Evolutionary conservation across 2,797 vertebrate species (phyloP).

Genomic region (Mastacembelus armatus): DNA sequence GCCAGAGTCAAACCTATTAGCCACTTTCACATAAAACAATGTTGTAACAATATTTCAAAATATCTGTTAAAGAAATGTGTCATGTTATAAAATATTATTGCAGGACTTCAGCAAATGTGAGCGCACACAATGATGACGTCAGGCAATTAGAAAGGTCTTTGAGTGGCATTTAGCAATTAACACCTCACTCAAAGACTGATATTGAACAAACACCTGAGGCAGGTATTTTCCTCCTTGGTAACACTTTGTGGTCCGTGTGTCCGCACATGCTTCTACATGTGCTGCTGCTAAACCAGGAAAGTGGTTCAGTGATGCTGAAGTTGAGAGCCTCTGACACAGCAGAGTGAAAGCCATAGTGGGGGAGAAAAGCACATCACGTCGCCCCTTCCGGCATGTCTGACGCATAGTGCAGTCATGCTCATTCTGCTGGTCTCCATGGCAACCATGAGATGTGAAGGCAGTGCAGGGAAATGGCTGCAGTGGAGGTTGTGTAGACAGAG

Average conservation of each 20-base stretch:
- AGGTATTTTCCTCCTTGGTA: slow-evolving; percentile 51
- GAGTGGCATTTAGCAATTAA: slow-evolving; percentile 69
- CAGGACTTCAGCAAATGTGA: slow-evolving; percentile 22
- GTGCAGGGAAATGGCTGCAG: slow-evolving; percentile 79
- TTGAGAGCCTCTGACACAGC: slow-evolving; percentile 76
- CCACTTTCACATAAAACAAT: not conserved
- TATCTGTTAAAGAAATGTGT: not conserved
- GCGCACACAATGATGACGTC: slow-evolving; percentile 13
- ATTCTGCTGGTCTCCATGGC: slow-evolving; percentile 78
- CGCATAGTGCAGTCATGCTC: slow-evolving; percentile 82
- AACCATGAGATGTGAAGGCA: slow-evolving; percentile 79
- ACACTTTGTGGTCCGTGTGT: slow-evolving; percentile 29
- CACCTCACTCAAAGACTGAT: slow-evolving; percentile 52
- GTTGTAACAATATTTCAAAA: slow-evolving; percentile 16
- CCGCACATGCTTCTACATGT: slow-evolving; percentile 54
- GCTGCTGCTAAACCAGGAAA: slow-evolving; percentile 41
- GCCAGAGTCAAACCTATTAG: slow-evolving; percentile 2
- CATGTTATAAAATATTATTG: slow-evolving; percentile 8
- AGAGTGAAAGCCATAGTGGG: slow-evolving; percentile 73
- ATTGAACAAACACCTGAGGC: slow-evolving; percentile 64
- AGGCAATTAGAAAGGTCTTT: slow-evolving; percentile 51
- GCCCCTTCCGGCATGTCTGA: slow-evolving; percentile 82
- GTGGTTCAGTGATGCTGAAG: slow-evolving; percentile 64
- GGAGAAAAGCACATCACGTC: slow-evolving; percentile 73
- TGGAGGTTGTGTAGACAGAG: slow-evolving; percentile 75